phyloP scores from a whole-genome alignment of 1,140 invertebrate genomes.

The Coenobita brevimanus region DNA sequence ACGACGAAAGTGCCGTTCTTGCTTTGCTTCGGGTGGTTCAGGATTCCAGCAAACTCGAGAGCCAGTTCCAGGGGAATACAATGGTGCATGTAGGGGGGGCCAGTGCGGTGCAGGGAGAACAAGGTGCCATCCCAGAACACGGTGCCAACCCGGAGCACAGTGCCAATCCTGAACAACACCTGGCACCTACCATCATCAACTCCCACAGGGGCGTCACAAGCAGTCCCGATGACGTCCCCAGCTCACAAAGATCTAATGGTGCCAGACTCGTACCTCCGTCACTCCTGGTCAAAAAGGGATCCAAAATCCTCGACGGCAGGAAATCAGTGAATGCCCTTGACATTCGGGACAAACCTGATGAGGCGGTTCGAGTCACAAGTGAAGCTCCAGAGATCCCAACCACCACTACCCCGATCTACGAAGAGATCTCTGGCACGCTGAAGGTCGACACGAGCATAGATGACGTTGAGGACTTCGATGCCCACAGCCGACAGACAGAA shows the following conservation, averaged over 20 bases:
- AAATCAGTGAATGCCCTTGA: slow-evolving; percentile 42
- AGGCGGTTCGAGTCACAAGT: background rate
- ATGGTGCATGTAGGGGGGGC: background rate
- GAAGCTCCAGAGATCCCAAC: background rate
- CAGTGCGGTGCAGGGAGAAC: background rate
- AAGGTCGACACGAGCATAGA: slow-evolving; percentile 52
- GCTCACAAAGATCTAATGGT: too few species aligned
- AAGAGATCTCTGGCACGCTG: slow-evolving; percentile 46
- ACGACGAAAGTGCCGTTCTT: slow-evolving; percentile 25
- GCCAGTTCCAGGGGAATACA: slow-evolving; percentile 14
- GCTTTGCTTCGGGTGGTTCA: slow-evolving; percentile 26
- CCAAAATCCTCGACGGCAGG: too few species aligned
- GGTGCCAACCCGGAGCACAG: too few species aligned
- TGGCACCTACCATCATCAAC: too few species aligned
- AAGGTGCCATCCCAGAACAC: too few species aligned
- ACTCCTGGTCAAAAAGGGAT: too few species aligned
- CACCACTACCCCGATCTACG: slow-evolving; percentile 44
- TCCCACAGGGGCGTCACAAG: too few species aligned
- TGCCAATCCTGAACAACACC: too few species aligned
- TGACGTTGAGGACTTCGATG: slow-evolving; percentile 50
- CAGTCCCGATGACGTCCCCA: too few species aligned
- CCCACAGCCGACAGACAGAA: slow-evolving; percentile 31
- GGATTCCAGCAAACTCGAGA: background rate
- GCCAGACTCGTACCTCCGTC: too few species aligned
- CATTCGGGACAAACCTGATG: background rate